These are phyloP conservation scores for Catharus ustulatus DNA, from an alignment of 2,797 vertebrate genomes.

Conservation along the genomic window DNA sequence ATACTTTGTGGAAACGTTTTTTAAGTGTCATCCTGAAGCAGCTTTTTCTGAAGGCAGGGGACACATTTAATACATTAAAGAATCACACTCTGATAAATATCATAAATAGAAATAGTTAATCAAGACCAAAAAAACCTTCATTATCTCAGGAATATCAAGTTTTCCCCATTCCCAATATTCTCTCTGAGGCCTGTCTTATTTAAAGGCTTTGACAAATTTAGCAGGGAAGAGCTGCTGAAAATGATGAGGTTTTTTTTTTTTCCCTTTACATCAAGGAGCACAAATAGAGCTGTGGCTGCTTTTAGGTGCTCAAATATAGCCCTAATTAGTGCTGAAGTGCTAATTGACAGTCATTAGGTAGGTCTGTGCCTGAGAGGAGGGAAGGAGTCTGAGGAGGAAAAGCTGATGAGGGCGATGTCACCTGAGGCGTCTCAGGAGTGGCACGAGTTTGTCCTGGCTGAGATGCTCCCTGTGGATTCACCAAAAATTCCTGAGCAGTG, in stretches of 20 bases:
- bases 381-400: not conserved
- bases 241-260: not conserved
- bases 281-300: slow-evolving; percentile 27
- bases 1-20: not conserved
- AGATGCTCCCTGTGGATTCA: not conserved
- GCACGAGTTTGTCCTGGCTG: not conserved
- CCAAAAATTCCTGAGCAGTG: not conserved
- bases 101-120: not conserved
- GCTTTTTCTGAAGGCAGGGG: not conserved
- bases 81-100: not conserved
- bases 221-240: not conserved
- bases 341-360: not conserved
- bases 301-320: slow-evolving; percentile 1
- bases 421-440: not conserved
- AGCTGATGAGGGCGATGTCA: not conserved
- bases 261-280: slow-evolving; percentile 10
- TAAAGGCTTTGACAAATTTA: slow-evolving; percentile 22
- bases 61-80: not conserved
- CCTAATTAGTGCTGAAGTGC: slow-evolving; percentile 2
- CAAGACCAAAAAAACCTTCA: not conserved
- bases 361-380: not conserved
- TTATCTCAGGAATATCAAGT: not conserved
- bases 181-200: not conserved
- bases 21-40: not conserved
- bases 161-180: not conserved